Conservation (phyloP, 2,888 invertebrate species). For the Julus scandinavius region DNA sequence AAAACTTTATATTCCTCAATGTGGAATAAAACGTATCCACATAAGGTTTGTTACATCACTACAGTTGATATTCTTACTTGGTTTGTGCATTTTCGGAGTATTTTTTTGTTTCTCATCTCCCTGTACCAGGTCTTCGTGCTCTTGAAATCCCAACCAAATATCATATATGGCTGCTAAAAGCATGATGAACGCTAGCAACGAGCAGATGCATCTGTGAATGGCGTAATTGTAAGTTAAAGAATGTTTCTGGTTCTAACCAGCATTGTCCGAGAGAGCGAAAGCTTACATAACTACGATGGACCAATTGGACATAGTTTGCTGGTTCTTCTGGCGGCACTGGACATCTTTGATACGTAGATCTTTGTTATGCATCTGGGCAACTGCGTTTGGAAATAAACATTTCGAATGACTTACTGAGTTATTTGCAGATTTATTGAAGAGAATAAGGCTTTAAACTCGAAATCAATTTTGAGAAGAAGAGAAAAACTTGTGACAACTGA, state of each 20-base stretch:
- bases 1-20: neutral
- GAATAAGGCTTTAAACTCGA: too few species aligned
- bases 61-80: too few species aligned
- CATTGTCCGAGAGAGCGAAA: neutral
- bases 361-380: neutral
- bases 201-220: neutral
- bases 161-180: neutral
- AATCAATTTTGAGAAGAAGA: too few species aligned
- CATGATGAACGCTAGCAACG: neutral
- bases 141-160: neutral
- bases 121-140: neutral
- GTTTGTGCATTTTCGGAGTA: neutral
- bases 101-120: neutral
- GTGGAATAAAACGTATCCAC: too few species aligned
- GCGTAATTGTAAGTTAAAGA: neutral
- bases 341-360: neutral
- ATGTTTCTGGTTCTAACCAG: neutral
- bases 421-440: neutral
- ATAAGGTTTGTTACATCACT: too few species aligned
- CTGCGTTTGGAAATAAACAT: neutral
- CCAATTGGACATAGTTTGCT: neutral
- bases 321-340: neutral
- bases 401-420: neutral
- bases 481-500: too few species aligned
- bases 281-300: constrained; percentile 12